phyloP scores from a whole-genome alignment of 2,888 invertebrate species.

The Suillia variegata region DNA sequence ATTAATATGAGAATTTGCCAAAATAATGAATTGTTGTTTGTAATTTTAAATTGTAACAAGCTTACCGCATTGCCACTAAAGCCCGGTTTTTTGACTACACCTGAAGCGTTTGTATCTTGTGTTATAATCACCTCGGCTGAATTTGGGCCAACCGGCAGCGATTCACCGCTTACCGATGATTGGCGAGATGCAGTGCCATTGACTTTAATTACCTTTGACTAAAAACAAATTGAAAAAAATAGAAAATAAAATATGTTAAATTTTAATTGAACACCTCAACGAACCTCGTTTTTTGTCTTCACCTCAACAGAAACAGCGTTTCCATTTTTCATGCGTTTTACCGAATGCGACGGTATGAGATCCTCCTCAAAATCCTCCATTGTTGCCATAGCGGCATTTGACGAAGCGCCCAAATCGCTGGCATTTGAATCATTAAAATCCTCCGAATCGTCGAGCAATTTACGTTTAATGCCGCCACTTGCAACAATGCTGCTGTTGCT shows the following conservation, averaged over 20 bases:
- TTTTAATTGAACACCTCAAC: too few relatives aligned
- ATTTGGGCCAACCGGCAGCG: slow-evolving; percentile 31
- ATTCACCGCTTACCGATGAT: slow-evolving; percentile 28
- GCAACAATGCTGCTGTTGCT: slow-evolving; percentile 24
- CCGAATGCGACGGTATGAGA: slow-evolving; percentile 63
- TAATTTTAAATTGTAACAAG: too few relatives aligned
- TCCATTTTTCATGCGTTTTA: slow-evolving; percentile 62
- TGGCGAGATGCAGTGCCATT: slow-evolving; percentile 46
- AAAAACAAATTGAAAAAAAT: slow-evolving; percentile 11
- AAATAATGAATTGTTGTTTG: too few relatives aligned
- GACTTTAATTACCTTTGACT: slow-evolving; percentile 47
- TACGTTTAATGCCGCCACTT: slow-evolving; percentile 56
- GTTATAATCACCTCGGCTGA: slow-evolving; percentile 60
- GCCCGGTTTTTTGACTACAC: slow-evolving; percentile 58
- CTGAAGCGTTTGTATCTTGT: slow-evolving; percentile 54
- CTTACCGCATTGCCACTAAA: slow-evolving; percentile 48
- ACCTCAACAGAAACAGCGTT: slow-evolving; percentile 50
- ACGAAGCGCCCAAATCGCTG: slow-evolving; percentile 42
- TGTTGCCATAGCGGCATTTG: too few relatives aligned
- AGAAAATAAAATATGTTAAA: neutral
- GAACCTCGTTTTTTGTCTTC: slow-evolving; percentile 49
- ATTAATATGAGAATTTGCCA: too few relatives aligned
- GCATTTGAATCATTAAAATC: slow-evolving; percentile 63
- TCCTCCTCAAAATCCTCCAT: slow-evolving; percentile 65
- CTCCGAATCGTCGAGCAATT: slow-evolving; percentile 61